Percentiles rank a stretch among this genome's conserved stretches.
Conservation (phyloP, 2,113 vertebrate species). For the Thymallus thymallus region DNA sequence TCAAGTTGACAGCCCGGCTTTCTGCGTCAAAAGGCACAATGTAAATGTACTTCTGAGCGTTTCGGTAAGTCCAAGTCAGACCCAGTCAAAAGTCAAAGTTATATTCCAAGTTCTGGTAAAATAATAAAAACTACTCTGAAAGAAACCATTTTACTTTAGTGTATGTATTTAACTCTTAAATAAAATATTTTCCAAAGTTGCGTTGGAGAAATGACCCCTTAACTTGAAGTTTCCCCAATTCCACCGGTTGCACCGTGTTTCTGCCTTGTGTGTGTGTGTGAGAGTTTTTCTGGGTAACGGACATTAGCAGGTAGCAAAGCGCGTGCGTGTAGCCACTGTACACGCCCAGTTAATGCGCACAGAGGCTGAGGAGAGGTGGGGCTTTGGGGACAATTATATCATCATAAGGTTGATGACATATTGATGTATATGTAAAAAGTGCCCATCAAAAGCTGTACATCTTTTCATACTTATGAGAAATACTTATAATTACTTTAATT, state of each 20-base stretch:
- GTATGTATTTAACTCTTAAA: slow-evolving; percentile 11
- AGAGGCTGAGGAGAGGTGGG: slow-evolving; percentile 63
- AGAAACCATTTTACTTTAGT: slow-evolving; percentile 50
- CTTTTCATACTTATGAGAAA: too few species aligned
- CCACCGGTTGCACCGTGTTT: slow-evolving; percentile 16
- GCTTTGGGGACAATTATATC: slow-evolving; percentile 45
- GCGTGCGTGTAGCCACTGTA: slow-evolving; percentile 30
- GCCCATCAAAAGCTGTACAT: too few species aligned
- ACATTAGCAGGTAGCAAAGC: slow-evolving; percentile 69
- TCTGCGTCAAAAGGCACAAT: slow-evolving; percentile 59
- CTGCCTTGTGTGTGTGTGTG: slow-evolving; percentile 28
- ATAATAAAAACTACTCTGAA: background rate
- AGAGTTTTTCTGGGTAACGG: slow-evolving; percentile 46
- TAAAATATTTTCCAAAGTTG: slow-evolving; percentile 3
- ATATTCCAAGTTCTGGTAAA: slow-evolving; percentile 13
- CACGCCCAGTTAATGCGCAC: slow-evolving; percentile 61
- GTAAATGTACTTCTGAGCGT: slow-evolving; percentile 18
- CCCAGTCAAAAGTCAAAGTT: slow-evolving; percentile 35
- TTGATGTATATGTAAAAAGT: background rate
- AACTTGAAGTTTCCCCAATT: slow-evolving; percentile 13
- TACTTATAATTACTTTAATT: too few species aligned
- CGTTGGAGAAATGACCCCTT: slow-evolving; percentile 7
- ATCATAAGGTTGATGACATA: slow-evolving; percentile 62
- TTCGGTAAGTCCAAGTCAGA: slow-evolving; percentile 2
- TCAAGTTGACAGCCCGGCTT: slow-evolving; percentile 43